Conservation (phyloP, 2,797 vertebrate species). For the Peromyscus melanophrys region DNA sequence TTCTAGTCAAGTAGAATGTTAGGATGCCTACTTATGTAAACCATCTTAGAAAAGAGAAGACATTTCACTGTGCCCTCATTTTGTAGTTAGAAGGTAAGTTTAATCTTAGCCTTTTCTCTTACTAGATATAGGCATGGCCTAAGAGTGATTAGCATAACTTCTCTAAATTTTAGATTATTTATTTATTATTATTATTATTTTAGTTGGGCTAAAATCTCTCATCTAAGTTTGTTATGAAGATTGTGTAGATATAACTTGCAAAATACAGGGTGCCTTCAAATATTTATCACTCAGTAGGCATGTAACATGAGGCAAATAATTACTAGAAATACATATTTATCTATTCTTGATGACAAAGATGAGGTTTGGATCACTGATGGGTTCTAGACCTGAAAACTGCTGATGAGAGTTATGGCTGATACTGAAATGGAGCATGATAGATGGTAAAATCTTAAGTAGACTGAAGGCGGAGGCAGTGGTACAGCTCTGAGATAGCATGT, state of each 20-base stretch:
- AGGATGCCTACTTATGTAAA: neutral
- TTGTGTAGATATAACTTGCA: neutral
- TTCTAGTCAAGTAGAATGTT: neutral
- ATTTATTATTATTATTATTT: neutral
- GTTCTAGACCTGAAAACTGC: neutral
- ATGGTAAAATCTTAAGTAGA: neutral
- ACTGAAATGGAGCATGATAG: neutral
- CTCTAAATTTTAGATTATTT: neutral
- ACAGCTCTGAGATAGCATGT: neutral
- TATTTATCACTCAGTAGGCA: neutral
- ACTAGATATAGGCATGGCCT: neutral
- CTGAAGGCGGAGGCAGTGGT: neutral
- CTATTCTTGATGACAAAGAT: conserved; percentile 20
- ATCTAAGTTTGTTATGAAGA: conserved; percentile 1
- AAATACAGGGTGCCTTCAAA: neutral
- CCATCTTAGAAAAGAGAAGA: neutral
- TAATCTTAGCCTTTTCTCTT: neutral
- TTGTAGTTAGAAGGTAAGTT: conserved; percentile 36
- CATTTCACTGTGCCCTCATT: neutral
- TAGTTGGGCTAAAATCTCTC: neutral
- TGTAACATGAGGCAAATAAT: neutral
- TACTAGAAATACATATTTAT: neutral
- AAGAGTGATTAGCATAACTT: neutral
- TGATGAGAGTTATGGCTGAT: neutral
- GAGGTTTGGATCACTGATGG: neutral